A percentile compares a stretch with the other conserved stretches of the same genome.
Conservation (phyloP, 1,140 invertebrate genomes). For the Ephestia elutella region DNA sequence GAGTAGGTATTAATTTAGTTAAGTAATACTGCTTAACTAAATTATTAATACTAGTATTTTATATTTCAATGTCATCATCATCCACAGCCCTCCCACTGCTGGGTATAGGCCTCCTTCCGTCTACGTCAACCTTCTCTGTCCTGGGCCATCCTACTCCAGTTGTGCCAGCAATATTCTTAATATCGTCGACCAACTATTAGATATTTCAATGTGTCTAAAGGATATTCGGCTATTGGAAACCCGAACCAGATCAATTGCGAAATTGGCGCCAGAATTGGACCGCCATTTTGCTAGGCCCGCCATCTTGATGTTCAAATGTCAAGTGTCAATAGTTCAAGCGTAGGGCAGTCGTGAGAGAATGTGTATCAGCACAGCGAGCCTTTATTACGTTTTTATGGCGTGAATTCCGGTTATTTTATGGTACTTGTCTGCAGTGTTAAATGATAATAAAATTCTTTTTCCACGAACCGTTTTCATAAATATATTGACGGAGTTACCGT, state of each 20-base stretch:
- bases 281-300: background rate
- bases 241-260: background rate
- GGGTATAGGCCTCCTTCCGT: no score
- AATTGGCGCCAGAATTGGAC: background rate
- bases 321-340: background rate
- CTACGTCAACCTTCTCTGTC: no score
- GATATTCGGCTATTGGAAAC: background rate
- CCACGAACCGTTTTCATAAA: background rate
- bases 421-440: background rate
- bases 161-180: no score
- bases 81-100: no score
- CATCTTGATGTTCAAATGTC: conserved; percentile 1
- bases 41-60: no score
- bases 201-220: no score
- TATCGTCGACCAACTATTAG: no score
- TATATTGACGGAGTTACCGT: no score
- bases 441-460: background rate
- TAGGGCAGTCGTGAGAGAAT: conserved; percentile 3
- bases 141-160: no score
- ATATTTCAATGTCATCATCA: no score
- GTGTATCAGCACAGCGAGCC: background rate
- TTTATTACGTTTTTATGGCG: background rate
- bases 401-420: background rate
- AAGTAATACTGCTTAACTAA: no score
- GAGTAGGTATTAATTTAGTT: no score